phyloP scores from a whole-genome alignment of 2,797 vertebrate species.

The Lophius americanus region DNA sequence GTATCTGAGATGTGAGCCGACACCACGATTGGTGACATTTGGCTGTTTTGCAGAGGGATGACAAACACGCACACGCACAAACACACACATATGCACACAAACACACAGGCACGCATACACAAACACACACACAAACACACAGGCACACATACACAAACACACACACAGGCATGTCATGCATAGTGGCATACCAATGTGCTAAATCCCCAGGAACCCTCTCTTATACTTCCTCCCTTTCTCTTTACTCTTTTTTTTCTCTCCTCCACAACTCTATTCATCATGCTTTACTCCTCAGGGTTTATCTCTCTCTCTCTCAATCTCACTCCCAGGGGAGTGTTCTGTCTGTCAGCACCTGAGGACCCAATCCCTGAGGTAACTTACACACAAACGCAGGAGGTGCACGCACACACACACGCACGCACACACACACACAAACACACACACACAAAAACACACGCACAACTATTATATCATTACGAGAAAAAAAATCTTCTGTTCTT shows the following conservation, averaged over 20 bases:
- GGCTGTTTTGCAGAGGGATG: constrained; percentile 35
- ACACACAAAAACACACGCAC: neutral
- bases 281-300: constrained; percentile 43
- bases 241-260: neutral
- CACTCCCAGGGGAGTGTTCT: constrained; percentile 30
- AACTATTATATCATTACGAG: neutral
- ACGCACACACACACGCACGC: constrained; percentile 18
- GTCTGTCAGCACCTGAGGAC: constrained; percentile 63
- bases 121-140: neutral
- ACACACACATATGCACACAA: neutral
- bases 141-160: constrained; percentile 4
- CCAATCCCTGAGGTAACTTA: constrained; percentile 44
- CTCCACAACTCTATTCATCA: constrained; percentile 36
- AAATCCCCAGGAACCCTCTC: constrained; percentile 39
- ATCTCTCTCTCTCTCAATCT: neutral
- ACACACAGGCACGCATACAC: too few species aligned
- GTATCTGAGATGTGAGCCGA: constrained; percentile 17
- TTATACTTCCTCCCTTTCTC: constrained; percentile 1
- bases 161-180: constrained; percentile 5
- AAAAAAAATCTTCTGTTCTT: neutral
- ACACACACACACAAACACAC: constrained; percentile 5
- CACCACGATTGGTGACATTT: constrained; percentile 21
- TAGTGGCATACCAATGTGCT: constrained; percentile 21
- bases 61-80: neutral
- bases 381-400: constrained; percentile 14